These are phyloP conservation scores for Anastatus disparis DNA, from an alignment of 1,140 invertebrate genomes.

Conservation along the genomic window DNA sequence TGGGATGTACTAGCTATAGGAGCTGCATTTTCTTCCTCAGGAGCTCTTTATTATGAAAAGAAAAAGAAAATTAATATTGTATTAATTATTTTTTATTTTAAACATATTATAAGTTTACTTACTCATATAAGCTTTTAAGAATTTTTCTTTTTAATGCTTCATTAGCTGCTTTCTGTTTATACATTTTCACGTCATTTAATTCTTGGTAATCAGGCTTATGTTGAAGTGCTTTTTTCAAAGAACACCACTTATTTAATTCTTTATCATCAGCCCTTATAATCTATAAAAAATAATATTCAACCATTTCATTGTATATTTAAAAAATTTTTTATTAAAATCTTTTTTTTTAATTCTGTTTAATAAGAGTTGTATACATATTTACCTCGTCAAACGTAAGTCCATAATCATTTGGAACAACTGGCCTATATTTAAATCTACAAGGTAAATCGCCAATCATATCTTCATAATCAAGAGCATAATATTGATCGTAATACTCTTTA, in stretches of 20 bases:
- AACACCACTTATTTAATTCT: conserved; percentile 95
- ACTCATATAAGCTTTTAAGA: conserved; percentile 82
- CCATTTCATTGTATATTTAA: conserved; percentile 22
- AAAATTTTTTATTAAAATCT: not conserved
- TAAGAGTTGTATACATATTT: conserved; percentile 47
- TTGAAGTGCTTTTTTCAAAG: conserved; percentile 89
- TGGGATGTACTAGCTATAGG: not conserved
- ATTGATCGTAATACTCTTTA: conserved; percentile 91
- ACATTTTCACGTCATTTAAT: conserved; percentile 81
- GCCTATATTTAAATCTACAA: conserved; percentile 93
- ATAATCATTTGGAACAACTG: conserved; percentile 89
- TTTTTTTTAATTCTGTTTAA: no score
- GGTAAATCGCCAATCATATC: conserved; percentile 92
- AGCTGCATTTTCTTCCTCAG: conserved; percentile 43
- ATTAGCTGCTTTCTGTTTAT: conserved; percentile 79
- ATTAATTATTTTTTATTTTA: conserved; percentile 4
- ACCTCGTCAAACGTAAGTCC: conserved; percentile 92
- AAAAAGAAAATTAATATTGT: not conserved
- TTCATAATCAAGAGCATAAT: conserved; percentile 94
- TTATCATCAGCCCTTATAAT: conserved; percentile 90
- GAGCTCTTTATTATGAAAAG: conserved; percentile 29
- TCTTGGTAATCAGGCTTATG: conserved; percentile 83
- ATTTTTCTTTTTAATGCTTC: conserved; percentile 82
- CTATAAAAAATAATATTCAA: conserved; percentile 62
- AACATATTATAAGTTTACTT: conserved; percentile 50